Base-by-base conservation (phyloP, 2,888 invertebrate genomes). In the Eristalis pertinax region DNA sequence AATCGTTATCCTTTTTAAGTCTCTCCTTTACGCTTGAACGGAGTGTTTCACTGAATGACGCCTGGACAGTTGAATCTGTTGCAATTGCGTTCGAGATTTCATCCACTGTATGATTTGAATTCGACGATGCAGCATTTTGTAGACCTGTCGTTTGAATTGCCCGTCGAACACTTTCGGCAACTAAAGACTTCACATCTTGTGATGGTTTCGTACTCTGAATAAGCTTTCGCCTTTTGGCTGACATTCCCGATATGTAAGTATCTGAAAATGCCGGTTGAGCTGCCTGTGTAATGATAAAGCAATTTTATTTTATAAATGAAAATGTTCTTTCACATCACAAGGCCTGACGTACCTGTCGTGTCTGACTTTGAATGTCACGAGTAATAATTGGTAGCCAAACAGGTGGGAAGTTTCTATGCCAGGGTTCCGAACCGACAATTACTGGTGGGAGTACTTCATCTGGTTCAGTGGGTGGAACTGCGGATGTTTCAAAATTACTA, bases 311-410 rank as follows among this genome's bases (percentile, higher is more conserved):
- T 92, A 90, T 90, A n/a, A 4, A 29, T 64, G 13, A 64, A 19
- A 41, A 32, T 13, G 35, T 13, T 1, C 10, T 41, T 38, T 43
- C 1, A 15, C 1, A 35, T n/a, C 5, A 35, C n/a, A n/a, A 2
- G 1, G 7, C 5, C 38, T 5, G 2, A 38, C 4, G 62, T 79
- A 94, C 92, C 85, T 95, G 95, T 68, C 95, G 93, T 73, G 95
- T 94, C 92, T 98, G 98, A 77, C 95, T 94, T 90, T 95, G 95
- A 68, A 96, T 94, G 92, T 99, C 98, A 82, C 96, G 95, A 10
- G 96, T 95, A 88, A 99, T 97, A 88, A 98, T 96, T 10, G 98
- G 97, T 85, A 98, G 96, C 98, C 98, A 98, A 87, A 96, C 96
- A 95, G 95, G 89, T 76, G 95, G 95, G 90, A 95, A 94, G 92